Evolutionary conservation across 92 coral and sea anemone species (phyloP), one percentile per base, ranked within the genome.

Genomic region (Pocillopora meandrina): DNA sequence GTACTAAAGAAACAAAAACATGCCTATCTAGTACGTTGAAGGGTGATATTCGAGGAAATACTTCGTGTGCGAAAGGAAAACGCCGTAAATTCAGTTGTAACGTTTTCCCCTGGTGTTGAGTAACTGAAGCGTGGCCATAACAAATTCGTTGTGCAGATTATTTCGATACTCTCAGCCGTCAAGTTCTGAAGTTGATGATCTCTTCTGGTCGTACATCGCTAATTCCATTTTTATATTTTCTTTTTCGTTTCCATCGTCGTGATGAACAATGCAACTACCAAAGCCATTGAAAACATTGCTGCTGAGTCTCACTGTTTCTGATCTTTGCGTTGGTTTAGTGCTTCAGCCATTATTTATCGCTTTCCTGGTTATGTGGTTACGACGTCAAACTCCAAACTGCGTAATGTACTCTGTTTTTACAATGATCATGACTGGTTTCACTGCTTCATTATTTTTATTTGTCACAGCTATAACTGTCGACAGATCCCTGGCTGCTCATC

Each of bases 241-340:
- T 74, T 47, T 55, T 26, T 42, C 34, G 21, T 14, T 33, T 12
- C 78, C 21, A 62, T 7, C 8, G 52, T 42, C 8, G 2, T 42
- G 52, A 42, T 42, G 52, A 42, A 42, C 52, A 42, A 7, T 7
- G 52, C 8, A 42, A 42, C 52, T 42, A 2, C 78, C 78, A 26
- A 74, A 56, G 18, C 35, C 61, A 20, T 74, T 74, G 16, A 74
- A 26, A 21, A 55, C 61, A 13, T 26, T 26, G 65, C 81, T 60
- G 23, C 47, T 76, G 52, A 61, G 81, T 64, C 81, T 76, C n/a
- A 15, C 65, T 76, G 47, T 59, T 76, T 69, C 73, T 69, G 73
- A 69, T 21, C 73, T 69, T 10, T 7, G 73, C 26, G 73, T 69
- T 69, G 73, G 73, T 33, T 69, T 69, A 34, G 17, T 34, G 42